These are phyloP conservation scores for Melipona quadrifasciata DNA, from an alignment of 1,140 invertebrate genomes.

Conservation along the genomic window DNA sequence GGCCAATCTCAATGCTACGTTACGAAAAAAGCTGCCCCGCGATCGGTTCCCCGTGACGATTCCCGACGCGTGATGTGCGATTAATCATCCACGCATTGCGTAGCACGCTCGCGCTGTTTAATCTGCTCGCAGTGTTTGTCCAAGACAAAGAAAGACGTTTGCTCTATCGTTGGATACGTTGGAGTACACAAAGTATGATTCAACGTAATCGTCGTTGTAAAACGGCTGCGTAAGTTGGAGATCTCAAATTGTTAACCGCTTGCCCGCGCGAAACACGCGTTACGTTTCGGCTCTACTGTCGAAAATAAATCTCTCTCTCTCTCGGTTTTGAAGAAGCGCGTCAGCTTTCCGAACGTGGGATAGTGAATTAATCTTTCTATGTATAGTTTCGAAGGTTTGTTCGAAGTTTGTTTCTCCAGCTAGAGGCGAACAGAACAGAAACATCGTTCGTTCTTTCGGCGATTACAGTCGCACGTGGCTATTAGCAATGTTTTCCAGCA, in stretches of 20 bases:
- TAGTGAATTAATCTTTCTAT: constrained; percentile 1
- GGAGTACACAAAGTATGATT: not conserved
- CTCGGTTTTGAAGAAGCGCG: not conserved
- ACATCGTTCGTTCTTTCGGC: constrained; percentile 26
- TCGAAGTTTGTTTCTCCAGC: constrained; percentile 23
- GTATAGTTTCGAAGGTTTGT: not conserved
- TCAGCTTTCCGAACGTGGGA: not conserved
- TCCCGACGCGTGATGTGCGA: constrained; percentile 42
- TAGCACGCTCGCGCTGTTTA: not conserved
- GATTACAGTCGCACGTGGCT: constrained; percentile 26
- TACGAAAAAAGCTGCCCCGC: constrained; percentile 35
- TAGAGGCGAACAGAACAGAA: constrained; percentile 24
- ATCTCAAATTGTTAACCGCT: not conserved
- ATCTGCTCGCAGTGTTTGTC: not conserved
- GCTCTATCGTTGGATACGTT: not conserved
- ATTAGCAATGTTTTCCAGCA: too few relatives aligned
- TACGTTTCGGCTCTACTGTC: not conserved
- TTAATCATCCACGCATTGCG: constrained; percentile 49
- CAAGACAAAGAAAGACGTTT: constrained; percentile 13
- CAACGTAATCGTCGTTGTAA: not conserved
- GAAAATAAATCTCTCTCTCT: not conserved
- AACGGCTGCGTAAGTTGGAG: not conserved
- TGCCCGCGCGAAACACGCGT: not conserved
- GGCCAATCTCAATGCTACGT: constrained; percentile 3
- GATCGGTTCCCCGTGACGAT: constrained; percentile 46